These are phyloP conservation scores for Ochropleura plecta DNA, from an alignment of 2,888 invertebrate genomes.

Conservation along the genomic window DNA sequence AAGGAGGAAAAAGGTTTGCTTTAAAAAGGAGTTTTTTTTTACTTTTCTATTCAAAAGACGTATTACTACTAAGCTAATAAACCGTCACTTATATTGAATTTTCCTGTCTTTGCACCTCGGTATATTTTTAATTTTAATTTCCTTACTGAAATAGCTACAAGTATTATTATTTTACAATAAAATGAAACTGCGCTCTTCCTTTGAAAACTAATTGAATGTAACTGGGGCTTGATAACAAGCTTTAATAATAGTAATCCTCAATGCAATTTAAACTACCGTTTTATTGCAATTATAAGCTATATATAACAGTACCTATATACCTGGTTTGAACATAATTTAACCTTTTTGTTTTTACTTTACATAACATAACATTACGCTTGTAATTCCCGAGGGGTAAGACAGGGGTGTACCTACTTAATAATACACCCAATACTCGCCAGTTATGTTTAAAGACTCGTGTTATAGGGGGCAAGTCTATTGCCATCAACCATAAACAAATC, in stretches of 20 bases:
- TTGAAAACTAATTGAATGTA: slow-evolving; percentile 24
- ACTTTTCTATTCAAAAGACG: neutral
- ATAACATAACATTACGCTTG: too few relatives aligned
- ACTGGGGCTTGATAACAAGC: neutral
- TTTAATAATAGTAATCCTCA: slow-evolving; percentile 16
- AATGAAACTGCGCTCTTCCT: slow-evolving; percentile 24
- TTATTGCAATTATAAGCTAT: neutral
- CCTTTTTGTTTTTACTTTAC: too few relatives aligned
- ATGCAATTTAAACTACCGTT: slow-evolving; percentile 8
- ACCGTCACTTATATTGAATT: neutral
- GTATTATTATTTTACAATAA: slow-evolving; percentile 26
- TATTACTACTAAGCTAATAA: slow-evolving; percentile 13
- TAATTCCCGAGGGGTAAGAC: too few relatives aligned
- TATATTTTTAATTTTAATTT: slow-evolving; percentile 6
- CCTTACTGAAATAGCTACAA: neutral
- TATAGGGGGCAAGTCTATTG: too few relatives aligned
- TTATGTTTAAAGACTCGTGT: too few relatives aligned
- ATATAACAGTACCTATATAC: neutral
- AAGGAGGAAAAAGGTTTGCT: neutral
- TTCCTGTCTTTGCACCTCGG: neutral
- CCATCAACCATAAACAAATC: too few relatives aligned
- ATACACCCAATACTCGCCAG: too few relatives aligned
- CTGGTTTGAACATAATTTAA: neutral
- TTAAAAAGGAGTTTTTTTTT: neutral
- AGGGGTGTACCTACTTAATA: too few relatives aligned